These are phyloP conservation scores for Zelostemma sp. DNA, from an alignment of 1,140 invertebrate genomes.

Conservation along the genomic window DNA sequence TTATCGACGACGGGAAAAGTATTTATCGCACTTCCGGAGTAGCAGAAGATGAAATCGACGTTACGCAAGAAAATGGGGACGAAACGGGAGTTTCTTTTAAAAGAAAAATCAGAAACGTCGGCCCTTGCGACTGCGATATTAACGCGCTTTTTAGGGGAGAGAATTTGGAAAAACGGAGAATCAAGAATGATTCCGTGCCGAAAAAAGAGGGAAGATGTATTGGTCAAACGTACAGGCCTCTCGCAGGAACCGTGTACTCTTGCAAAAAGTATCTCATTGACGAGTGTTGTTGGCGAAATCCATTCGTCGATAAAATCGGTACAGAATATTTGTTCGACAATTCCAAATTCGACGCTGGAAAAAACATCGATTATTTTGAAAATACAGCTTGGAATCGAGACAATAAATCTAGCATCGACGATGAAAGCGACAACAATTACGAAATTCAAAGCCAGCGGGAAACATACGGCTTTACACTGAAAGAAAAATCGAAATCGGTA, in stretches of 20 bases:
- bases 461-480: background rate
- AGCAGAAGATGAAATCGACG: slow-evolving; percentile 31
- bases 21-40: slow-evolving; percentile 43
- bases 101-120: slow-evolving; percentile 43
- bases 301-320: slow-evolving; percentile 13
- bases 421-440: background rate
- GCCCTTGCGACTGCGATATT: slow-evolving; percentile 51
- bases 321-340: background rate
- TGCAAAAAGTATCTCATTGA: slow-evolving; percentile 46
- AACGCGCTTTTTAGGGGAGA: slow-evolving; percentile 31
- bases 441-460: background rate
- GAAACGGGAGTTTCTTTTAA: slow-evolving; percentile 9
- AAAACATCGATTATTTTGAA: background rate
- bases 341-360: background rate
- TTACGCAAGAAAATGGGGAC: slow-evolving; percentile 25
- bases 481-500: background rate
- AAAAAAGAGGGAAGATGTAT: slow-evolving; percentile 45
- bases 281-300: slow-evolving; percentile 43
- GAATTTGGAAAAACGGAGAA: slow-evolving; percentile 11
- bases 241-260: slow-evolving; percentile 24
- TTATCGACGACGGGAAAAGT: slow-evolving; percentile 36
- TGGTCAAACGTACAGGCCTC: slow-evolving; percentile 46
- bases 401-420: background rate
- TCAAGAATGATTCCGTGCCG: slow-evolving; percentile 36
- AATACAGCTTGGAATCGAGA: background rate